phyloP scores from a whole-genome alignment of 2,888 invertebrate genomes.

The Meteorus colon region DNA sequence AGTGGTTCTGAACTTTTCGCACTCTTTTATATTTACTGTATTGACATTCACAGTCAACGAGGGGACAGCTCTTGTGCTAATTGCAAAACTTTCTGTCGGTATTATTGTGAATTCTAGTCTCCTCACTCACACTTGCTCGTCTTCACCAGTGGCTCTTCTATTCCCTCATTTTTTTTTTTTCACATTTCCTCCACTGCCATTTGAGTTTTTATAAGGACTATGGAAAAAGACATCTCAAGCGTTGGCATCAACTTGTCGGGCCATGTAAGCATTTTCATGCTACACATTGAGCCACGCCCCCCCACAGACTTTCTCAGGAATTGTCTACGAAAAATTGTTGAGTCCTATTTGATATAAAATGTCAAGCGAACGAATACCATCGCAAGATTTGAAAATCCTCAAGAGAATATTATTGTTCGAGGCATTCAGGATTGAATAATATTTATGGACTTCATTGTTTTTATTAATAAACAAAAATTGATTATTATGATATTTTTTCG shows the following conservation, averaged over 20 bases:
- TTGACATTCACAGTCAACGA: neutral
- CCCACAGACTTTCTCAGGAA: neutral
- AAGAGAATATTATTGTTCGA: too few species aligned
- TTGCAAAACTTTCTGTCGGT: neutral
- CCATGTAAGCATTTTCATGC: neutral
- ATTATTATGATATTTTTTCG: too few species aligned
- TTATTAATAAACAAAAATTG: too few species aligned
- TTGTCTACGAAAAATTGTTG: neutral
- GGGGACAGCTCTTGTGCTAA: neutral
- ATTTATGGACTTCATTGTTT: too few species aligned
- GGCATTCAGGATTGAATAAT: too few species aligned
- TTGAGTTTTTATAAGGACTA: neutral
- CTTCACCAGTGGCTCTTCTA: neutral
- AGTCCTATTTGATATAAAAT: neutral
- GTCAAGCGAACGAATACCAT: neutral
- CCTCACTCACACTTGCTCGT: neutral
- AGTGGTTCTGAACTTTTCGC: neutral
- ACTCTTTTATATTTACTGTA: neutral
- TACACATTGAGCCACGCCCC: neutral
- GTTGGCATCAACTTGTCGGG: constrained; percentile 9
- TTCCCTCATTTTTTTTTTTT: neutral
- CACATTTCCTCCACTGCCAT: neutral
- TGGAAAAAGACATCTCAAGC: neutral
- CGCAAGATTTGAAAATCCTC: too few species aligned
- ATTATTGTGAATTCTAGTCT: neutral